Evolutionary conservation across 2,113 vertebrate genomes (phyloP).

Genomic region (Bubo bubo): DNA sequence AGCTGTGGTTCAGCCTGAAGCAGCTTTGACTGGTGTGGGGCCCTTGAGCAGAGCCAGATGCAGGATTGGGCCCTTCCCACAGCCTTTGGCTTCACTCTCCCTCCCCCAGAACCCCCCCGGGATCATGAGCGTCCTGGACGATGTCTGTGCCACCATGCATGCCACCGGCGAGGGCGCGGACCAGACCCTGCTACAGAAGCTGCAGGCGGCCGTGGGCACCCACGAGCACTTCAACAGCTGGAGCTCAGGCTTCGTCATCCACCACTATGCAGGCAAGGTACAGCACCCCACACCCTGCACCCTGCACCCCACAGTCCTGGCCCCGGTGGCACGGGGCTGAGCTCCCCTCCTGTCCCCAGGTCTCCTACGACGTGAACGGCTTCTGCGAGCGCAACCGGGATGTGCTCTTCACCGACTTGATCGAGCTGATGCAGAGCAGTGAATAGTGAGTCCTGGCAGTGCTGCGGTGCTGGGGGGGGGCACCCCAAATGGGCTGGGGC

Average conservation of each 20-base stretch:
- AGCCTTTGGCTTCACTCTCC: background rate
- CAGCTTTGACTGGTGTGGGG: background rate
- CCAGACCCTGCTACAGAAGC: conserved; percentile 91
- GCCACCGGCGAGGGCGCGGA: conserved; percentile 93
- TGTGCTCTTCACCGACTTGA: conserved; percentile 92
- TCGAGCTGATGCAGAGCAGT: conserved; percentile 97
- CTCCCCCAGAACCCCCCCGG: conserved; percentile 87
- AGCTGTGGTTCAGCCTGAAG: background rate
- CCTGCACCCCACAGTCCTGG: background rate
- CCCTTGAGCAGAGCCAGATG: background rate
- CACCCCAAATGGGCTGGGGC: background rate
- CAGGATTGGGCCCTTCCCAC: background rate
- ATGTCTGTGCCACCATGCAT: conserved; percentile 96
- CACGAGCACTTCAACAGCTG: conserved; percentile 98
- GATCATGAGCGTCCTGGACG: conserved; percentile 96
- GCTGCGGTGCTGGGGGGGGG: rapidly evolving
- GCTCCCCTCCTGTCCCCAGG: conserved; percentile 69
- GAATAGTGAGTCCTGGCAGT: conserved; percentile 81
- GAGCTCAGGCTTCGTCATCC: conserved; percentile 91
- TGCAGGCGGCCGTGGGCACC: conserved; percentile 88
- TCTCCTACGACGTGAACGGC: conserved; percentile 89
- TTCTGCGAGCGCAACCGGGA: conserved; percentile 96
- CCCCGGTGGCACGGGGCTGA: rapidly evolving
- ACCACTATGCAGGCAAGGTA: conserved; percentile 97
- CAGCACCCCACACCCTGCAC: background rate